A percentile compares a stretch with the other conserved stretches of the same genome.
Conservation (phyloP, 2,113 vertebrate species). For the Rhinolophus ferrumequinum region DNA sequence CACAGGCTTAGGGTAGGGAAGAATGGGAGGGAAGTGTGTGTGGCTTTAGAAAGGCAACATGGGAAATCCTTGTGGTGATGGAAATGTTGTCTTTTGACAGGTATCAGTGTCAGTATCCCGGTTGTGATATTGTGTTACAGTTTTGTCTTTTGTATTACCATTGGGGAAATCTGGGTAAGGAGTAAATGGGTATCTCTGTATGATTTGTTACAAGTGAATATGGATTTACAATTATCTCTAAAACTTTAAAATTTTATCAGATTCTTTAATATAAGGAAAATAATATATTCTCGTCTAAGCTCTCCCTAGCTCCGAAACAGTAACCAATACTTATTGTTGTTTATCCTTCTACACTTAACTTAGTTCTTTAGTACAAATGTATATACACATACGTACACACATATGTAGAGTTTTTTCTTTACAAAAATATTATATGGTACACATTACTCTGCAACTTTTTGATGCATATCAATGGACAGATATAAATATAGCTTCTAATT, state of each 20-base stretch:
- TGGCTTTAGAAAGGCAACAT: neutral
- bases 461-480: neutral
- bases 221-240: neutral
- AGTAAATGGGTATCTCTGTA: neutral
- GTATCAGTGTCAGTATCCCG: neutral
- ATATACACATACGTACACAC: neutral
- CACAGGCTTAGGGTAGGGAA: neutral
- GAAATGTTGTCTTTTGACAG: neutral
- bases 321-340: neutral
- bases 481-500: neutral
- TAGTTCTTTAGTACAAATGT: slow-evolving; percentile 23
- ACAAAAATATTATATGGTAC: neutral
- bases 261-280: neutral
- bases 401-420: neutral
- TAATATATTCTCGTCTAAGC: neutral
- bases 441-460: slow-evolving; percentile 20
- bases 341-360: neutral
- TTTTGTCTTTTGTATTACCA: neutral
- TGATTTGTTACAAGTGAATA: slow-evolving; percentile 24
- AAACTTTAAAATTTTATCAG: neutral
- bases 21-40: neutral
- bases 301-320: neutral
- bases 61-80: neutral
- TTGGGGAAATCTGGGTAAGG: neutral
- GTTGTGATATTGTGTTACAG: neutral